Evolutionary conservation across 2,113 vertebrate species (phyloP).

Genomic region (Nibea albiflora): DNA sequence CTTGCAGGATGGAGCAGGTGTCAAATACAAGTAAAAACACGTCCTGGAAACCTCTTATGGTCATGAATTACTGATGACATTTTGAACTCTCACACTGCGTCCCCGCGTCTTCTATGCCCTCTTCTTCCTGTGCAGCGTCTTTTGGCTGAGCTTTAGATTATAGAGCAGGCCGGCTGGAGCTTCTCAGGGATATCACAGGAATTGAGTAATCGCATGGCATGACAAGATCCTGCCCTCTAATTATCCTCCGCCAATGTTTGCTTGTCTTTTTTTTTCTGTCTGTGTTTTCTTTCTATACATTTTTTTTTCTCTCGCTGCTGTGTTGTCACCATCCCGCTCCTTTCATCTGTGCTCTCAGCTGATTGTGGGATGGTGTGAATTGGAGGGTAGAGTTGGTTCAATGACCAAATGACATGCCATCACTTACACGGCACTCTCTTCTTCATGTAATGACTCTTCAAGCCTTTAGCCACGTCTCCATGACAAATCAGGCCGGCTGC

Average conservation of each 20-base stretch:
- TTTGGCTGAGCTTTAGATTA: constrained; percentile 74
- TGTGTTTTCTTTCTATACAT: constrained; percentile 55
- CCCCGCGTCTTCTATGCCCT: constrained; percentile 13
- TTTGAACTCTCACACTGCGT: constrained; percentile 42
- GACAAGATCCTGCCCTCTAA: constrained; percentile 82
- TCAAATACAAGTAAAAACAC: constrained; percentile 11
- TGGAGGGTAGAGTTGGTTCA: constrained; percentile 72
- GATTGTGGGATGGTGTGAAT: constrained; percentile 75
- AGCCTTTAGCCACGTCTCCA: constrained; percentile 22
- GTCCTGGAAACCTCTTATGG: constrained; percentile 9
- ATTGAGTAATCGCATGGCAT: constrained; percentile 79
- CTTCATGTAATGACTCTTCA: constrained; percentile 67
- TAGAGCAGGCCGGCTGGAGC: constrained; percentile 67
- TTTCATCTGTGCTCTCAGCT: constrained; percentile 80
- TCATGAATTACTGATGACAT: constrained; percentile 45
- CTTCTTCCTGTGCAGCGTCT: constrained; percentile 51
- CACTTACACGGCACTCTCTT: constrained; percentile 71
- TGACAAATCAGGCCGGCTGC: constrained; percentile 26
- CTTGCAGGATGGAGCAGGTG: constrained; percentile 14
- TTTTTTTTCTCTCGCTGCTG: constrained; percentile 41
- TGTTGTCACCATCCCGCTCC: constrained; percentile 69
- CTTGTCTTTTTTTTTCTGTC: constrained; percentile 30
- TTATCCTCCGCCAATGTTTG: constrained; percentile 75
- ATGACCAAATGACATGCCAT: constrained; percentile 70
- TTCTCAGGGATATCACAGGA: constrained; percentile 80